These are phyloP conservation scores for Neria commutata DNA, from an alignment of 2,888 invertebrate species.

Conservation along the genomic window DNA sequence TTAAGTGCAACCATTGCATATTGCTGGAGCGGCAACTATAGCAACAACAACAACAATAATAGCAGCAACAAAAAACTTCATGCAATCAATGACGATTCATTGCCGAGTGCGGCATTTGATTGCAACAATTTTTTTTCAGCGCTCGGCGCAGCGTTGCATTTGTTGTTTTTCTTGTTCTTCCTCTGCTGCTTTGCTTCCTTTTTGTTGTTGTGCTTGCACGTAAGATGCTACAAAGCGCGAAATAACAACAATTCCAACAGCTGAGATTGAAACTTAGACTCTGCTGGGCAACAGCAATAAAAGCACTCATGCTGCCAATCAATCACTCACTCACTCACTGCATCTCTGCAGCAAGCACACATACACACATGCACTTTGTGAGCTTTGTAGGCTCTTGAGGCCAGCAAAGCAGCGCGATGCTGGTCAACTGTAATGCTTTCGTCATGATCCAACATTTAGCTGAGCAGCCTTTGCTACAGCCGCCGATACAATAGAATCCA, in stretches of 20 bases:
- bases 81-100: conserved; percentile 25
- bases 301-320: conserved; percentile 58
- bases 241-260: conserved; percentile 16
- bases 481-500: background rate
- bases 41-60: background rate
- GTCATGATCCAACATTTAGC: conserved; percentile 59
- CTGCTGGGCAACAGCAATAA: conserved; percentile 31
- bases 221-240: conserved; percentile 40
- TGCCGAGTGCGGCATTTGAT: conserved; percentile 4
- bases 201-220: conserved; percentile 38
- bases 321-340: conserved; percentile 43
- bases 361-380: conserved; percentile 9
- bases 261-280: conserved; percentile 20
- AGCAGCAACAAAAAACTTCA: conserved; percentile 5
- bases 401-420: conserved; percentile 14
- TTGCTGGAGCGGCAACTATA: too few relatives aligned
- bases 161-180: background rate
- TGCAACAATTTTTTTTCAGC: conserved; percentile 1
- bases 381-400: background rate
- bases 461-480: background rate
- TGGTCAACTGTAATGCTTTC: conserved; percentile 56
- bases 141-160: conserved; percentile 8
- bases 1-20: conserved; percentile 1
- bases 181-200: background rate
- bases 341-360: background rate